Evolutionary conservation across 2,797 vertebrate species (phyloP), one percentile per base, ranked within the genome.

Genomic region (Pelochelys cantorii): DNA sequence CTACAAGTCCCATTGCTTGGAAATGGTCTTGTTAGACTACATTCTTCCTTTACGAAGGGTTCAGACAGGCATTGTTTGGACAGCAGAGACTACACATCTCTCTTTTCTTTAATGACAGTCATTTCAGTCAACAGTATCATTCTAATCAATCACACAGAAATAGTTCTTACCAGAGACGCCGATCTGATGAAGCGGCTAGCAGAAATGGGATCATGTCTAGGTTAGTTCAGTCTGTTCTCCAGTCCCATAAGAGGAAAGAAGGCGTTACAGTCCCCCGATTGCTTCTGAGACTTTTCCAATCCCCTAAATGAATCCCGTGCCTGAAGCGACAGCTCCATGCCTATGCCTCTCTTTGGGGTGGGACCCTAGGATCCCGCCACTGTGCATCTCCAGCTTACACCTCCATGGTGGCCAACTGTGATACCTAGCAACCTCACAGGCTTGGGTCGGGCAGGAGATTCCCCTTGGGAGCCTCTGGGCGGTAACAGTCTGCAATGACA

Each of bases 111-210:
- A 77, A 79, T 52, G 82, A 52, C 77, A 57, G 5, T 71, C n/a
- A 37, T 54, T 84, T 55, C 0, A 0, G 75, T 27, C 84, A 82
- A 81, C 78, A 85, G 81, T 29, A 93, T 78, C 71, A 88, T 91
- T 90, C 86, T 59, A 13, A 81, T 92, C 84, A 22, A 31, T 87
- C 83, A 18, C 34, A 25, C 56, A 37, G 88, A 83, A 81, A 92
- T 87, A 52, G 0, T 68, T 89, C 59, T 62, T 65, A 94, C 56
- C 81, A 87, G 85, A 94, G 77, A 22, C 74, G 79, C 65, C 90
- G 87, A 83, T 93, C 48, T 84, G 27, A 25, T 54, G 71, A 34
- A 71, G 37, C 20, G 27, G 52, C 82, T 37, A 37, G 25, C 37
- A 48, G 42, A 75, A 71, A 75, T 52, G 37, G 74, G 42, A 75